Conservation (phyloP, 2,797 vertebrate species). For the Brachymystax lenok region DNA sequence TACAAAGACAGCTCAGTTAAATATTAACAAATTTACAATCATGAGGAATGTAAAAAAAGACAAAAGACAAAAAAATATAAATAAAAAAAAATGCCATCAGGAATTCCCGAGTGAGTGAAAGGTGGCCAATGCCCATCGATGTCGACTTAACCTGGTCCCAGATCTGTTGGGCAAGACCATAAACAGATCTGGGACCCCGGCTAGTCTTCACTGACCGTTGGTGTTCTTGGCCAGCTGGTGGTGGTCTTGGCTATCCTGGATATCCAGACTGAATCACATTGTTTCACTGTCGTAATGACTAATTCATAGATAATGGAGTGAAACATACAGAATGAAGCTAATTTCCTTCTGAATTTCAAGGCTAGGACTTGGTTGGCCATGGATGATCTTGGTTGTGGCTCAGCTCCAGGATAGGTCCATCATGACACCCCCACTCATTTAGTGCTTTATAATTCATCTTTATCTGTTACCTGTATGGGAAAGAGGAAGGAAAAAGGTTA, state of each 20-base stretch:
- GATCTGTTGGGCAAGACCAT: neutral
- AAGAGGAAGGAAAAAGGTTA: neutral
- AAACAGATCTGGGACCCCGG: neutral
- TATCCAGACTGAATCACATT: neutral
- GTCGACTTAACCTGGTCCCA: conserved; percentile 12
- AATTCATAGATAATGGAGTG: neutral
- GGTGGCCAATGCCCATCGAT: conserved; percentile 32
- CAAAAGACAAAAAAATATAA: conserved; percentile 69
- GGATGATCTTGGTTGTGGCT: neutral
- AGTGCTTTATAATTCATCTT: conserved; percentile 88
- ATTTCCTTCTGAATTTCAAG: neutral
- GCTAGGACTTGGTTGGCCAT: neutral
- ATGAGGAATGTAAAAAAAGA: conserved; percentile 97
- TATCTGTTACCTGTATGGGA: conserved; percentile 75
- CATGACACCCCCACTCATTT: conserved; percentile 35
- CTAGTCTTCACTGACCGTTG: neutral
- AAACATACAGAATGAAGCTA: neutral
- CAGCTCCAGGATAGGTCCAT: conserved; percentile 37
- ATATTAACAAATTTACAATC: conserved; percentile 99
- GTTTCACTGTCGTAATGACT: neutral
- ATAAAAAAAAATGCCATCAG: conserved; percentile 53
- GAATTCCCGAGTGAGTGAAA: conserved; percentile 41
- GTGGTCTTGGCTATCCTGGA: neutral
- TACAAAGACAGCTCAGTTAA: conserved; percentile 94
- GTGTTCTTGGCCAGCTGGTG: neutral